phyloP scores from a whole-genome alignment of 1,140 invertebrate species.

The Papilio aristodemus region DNA sequence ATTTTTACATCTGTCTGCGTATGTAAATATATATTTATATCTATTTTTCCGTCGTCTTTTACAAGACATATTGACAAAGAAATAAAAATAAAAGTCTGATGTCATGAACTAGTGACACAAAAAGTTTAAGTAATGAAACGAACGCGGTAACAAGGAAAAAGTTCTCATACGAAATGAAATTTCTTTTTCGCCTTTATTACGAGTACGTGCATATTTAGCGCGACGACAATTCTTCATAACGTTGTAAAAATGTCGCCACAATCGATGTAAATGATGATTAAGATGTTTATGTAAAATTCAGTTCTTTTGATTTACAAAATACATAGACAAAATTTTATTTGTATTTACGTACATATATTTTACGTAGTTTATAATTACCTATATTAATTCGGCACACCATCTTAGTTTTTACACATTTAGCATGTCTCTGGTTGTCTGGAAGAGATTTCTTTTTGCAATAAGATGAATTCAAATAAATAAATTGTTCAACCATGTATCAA shows the following conservation, averaged over 20 bases:
- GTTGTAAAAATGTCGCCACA: background rate
- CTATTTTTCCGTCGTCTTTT: background rate
- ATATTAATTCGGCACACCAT: too few relatives aligned
- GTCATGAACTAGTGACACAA: constrained; percentile 13
- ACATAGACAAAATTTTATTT: too few relatives aligned
- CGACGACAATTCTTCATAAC: constrained; percentile 9
- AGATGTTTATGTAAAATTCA: background rate
- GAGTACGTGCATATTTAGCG: constrained; percentile 16
- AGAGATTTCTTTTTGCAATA: too few relatives aligned
- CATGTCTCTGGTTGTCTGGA: too few relatives aligned
- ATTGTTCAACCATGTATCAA: too few relatives aligned
- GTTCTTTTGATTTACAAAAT: too few relatives aligned
- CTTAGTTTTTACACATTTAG: too few relatives aligned
- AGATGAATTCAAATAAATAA: too few relatives aligned
- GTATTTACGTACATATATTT: too few relatives aligned
- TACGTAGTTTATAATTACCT: too few relatives aligned
- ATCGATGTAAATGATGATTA: background rate
- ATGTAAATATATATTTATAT: too few relatives aligned
- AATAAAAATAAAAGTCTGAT: background rate
- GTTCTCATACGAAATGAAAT: constrained; percentile 11
- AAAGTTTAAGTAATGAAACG: constrained; percentile 20
- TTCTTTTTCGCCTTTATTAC: constrained; percentile 2
- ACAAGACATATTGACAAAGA: background rate
- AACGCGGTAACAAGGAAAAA: constrained; percentile 12
- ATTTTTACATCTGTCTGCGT: too few relatives aligned